Evolutionary conservation across 2,797 vertebrate genomes (phyloP).

Genomic region (Eutrigla gurnardus): DNA sequence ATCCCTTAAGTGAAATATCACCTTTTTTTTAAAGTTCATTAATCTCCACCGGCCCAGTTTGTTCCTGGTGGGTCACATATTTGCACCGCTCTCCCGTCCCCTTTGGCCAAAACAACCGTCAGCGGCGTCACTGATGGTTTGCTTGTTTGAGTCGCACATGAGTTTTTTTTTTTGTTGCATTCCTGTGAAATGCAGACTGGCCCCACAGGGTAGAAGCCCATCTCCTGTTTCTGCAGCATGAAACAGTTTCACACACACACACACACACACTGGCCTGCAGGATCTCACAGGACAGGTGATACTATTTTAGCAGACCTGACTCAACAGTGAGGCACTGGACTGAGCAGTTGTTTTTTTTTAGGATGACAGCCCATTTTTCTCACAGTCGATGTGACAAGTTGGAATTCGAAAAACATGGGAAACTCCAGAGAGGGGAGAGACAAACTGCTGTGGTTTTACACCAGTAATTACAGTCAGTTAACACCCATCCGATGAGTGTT

Average conservation of each 20-base stretch:
- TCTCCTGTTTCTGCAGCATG: constrained; percentile 72
- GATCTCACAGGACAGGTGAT: constrained; percentile 71
- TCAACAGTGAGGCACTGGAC: constrained; percentile 46
- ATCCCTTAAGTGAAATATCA: constrained; percentile 28
- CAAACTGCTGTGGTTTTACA: constrained; percentile 69
- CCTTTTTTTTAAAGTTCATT: constrained; percentile 44
- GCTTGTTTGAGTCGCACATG: constrained; percentile 55
- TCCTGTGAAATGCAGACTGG: constrained; percentile 72
- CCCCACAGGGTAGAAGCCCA: constrained; percentile 67
- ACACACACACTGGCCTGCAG: constrained; percentile 44
- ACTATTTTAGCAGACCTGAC: constrained; percentile 46
- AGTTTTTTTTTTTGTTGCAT: constrained; percentile 54
- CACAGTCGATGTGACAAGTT: constrained; percentile 61
- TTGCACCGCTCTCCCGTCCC: constrained; percentile 69
- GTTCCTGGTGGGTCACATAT: constrained; percentile 51
- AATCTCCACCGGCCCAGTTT: constrained; percentile 16
- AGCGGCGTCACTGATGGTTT: constrained; percentile 57
- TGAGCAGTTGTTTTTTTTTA: background rate
- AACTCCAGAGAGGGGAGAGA: constrained; percentile 67
- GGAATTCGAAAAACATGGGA: constrained; percentile 75
- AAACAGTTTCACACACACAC: constrained; percentile 32
- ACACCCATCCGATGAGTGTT: constrained; percentile 68
- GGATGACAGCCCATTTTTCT: constrained; percentile 65
- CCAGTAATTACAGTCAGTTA: constrained; percentile 73
- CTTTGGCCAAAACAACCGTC: constrained; percentile 73